Evolutionary conservation across 2,113 vertebrate species (phyloP).

Genomic region (Sceloporus tristichus): DNA sequence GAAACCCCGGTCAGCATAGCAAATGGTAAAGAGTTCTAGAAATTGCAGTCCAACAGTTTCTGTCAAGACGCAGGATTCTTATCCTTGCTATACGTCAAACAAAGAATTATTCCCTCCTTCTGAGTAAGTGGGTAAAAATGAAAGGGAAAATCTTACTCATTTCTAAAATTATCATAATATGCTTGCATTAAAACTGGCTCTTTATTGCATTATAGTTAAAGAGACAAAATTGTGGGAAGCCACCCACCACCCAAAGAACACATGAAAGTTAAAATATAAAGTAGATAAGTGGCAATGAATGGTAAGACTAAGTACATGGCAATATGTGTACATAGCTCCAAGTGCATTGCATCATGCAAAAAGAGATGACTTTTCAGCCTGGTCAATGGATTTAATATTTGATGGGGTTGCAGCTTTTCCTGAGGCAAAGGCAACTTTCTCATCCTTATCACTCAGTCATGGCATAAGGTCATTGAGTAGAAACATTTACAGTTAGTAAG

Average conservation of each 20-base stretch:
- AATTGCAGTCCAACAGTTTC: too few species aligned
- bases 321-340: background rate
- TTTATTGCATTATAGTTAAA: too few species aligned
- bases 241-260: too few species aligned
- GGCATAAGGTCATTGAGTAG: conserved; percentile 18
- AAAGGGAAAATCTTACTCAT: too few species aligned
- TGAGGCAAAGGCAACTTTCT: conserved; percentile 30
- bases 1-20: background rate
- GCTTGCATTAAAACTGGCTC: too few species aligned
- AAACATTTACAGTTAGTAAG: conserved; percentile 12
- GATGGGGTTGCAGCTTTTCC: conserved; percentile 14
- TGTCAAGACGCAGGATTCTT: too few species aligned
- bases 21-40: background rate
- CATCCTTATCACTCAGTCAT: background rate
- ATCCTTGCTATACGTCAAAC: too few species aligned
- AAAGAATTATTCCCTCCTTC: too few species aligned
- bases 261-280: conserved; percentile 44
- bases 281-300: conserved; percentile 33
- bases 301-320: conserved; percentile 23
- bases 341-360: conserved; percentile 43
- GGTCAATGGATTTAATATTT: background rate
- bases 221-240: too few species aligned
- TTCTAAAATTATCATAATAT: too few species aligned
- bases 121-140: too few species aligned
- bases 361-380: conserved; percentile 30